Conservation (phyloP, 2,113 vertebrate species). For the Siniperca knerii region DNA sequence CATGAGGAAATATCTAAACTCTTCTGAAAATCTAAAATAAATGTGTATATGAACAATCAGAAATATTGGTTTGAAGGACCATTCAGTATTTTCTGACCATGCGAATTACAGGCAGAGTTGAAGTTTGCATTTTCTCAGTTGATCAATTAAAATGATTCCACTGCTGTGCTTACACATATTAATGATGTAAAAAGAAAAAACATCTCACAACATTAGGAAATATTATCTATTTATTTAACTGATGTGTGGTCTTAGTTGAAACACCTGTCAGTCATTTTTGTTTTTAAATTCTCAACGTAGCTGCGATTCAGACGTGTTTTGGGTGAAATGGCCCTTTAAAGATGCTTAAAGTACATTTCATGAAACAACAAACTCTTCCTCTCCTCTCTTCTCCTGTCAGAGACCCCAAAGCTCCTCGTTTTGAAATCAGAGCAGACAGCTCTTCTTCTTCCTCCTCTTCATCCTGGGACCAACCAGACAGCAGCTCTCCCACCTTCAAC, state of each 20-base stretch:
- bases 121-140: neutral
- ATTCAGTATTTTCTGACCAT: neutral
- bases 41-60: too few relatives aligned
- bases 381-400: slow-evolving; percentile 69
- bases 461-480: slow-evolving; percentile 74
- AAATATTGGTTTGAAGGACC: too few relatives aligned
- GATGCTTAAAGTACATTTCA: too few relatives aligned
- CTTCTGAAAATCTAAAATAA: too few relatives aligned
- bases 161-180: neutral
- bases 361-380: neutral
- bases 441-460: slow-evolving; percentile 22
- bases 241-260: too few relatives aligned
- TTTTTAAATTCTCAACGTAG: too few relatives aligned
- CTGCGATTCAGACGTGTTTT: neutral
- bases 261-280: too few relatives aligned
- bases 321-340: neutral
- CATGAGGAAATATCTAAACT: too few relatives aligned
- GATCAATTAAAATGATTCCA: neutral
- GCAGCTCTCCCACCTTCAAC: slow-evolving; percentile 83
- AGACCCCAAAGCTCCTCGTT: slow-evolving; percentile 86
- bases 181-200: too few relatives aligned
- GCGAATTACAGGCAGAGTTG: neutral
- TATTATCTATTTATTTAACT: too few relatives aligned
- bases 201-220: too few relatives aligned
- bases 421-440: slow-evolving; percentile 84